A percentile compares a stretch with the other conserved stretches of the same genome.
phyloP scores from a whole-genome alignment of 2,113 vertebrate genomes.

The Gobio gobio region DNA sequence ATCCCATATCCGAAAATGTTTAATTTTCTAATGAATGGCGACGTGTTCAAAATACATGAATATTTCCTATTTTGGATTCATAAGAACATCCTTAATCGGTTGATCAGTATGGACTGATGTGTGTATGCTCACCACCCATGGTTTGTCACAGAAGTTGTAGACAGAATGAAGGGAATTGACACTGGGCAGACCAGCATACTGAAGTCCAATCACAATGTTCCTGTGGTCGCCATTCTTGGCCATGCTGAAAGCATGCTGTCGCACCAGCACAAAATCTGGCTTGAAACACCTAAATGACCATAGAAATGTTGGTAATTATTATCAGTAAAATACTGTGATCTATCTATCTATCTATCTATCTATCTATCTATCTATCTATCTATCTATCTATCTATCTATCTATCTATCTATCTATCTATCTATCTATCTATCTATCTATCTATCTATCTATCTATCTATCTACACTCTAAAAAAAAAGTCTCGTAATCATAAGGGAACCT shows the following conservation, averaged over 20 bases:
- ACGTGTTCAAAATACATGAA: background rate
- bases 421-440: background rate
- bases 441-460: background rate
- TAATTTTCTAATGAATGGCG: background rate
- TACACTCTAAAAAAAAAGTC: no score
- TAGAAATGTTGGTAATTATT: background rate
- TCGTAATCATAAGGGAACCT: no score
- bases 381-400: no score
- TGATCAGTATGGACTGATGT: background rate
- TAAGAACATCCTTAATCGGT: background rate
- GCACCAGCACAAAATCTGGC: conserved; percentile 90
- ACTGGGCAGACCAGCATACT: conserved; percentile 87
- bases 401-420: no score
- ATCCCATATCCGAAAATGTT: background rate
- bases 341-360: no score
- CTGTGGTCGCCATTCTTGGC: conserved; percentile 89
- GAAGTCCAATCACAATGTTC: conserved; percentile 88
- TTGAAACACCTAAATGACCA: conserved; percentile 80
- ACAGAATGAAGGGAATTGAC: conserved; percentile 89
- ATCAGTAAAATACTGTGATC: background rate
- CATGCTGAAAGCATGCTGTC: conserved; percentile 92
- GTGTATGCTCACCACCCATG: conserved; percentile 86
- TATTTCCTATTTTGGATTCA: background rate
- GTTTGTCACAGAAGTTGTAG: conserved; percentile 95
- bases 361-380: no score